Percentiles rank a stretch among this genome's conserved stretches.
phyloP scores from a whole-genome alignment of 1,140 invertebrate genomes.

The Plutomurus gul region DNA sequence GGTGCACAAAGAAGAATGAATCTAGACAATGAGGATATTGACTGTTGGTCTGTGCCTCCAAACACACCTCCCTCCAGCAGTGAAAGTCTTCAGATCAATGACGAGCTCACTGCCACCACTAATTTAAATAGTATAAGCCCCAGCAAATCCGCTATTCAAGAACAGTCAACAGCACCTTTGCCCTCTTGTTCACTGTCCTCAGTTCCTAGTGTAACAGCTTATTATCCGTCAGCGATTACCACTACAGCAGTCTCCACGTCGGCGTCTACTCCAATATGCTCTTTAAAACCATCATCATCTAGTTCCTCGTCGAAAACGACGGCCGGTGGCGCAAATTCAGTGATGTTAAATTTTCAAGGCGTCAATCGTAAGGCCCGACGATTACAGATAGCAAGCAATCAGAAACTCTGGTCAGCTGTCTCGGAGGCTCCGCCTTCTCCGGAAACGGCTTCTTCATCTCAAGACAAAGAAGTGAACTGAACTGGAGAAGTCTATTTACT shows the following conservation, averaged over 20 bases:
- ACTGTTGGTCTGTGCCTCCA: not conserved
- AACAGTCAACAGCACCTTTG: not conserved
- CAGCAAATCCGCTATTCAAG: not conserved
- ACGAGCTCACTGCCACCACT: not conserved
- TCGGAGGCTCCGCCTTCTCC: not conserved
- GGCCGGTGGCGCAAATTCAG: not conserved
- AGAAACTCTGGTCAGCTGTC: not conserved
- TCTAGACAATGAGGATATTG: not conserved
- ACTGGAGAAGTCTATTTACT: slow-evolving; percentile 22
- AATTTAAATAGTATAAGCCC: slow-evolving; percentile 4
- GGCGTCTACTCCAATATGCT: not conserved
- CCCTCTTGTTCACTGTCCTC: not conserved
- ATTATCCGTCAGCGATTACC: not conserved
- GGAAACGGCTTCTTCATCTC: too few relatives aligned
- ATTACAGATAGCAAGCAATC: not conserved
- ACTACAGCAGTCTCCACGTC: not conserved
- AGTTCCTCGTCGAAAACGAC: not conserved
- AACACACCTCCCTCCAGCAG: slow-evolving; percentile 29
- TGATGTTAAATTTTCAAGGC: not conserved
- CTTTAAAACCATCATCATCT: not conserved
- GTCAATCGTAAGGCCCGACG: not conserved
- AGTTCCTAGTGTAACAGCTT: not conserved
- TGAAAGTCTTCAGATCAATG: slow-evolving; percentile 34
- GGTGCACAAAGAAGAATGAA: not conserved
- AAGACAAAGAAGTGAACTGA: slow-evolving; percentile 24